A percentile compares a stretch with the other conserved stretches of the same genome.
Conservation (phyloP, 2,797 vertebrate genomes). For the Benthosema pterotum region DNA sequence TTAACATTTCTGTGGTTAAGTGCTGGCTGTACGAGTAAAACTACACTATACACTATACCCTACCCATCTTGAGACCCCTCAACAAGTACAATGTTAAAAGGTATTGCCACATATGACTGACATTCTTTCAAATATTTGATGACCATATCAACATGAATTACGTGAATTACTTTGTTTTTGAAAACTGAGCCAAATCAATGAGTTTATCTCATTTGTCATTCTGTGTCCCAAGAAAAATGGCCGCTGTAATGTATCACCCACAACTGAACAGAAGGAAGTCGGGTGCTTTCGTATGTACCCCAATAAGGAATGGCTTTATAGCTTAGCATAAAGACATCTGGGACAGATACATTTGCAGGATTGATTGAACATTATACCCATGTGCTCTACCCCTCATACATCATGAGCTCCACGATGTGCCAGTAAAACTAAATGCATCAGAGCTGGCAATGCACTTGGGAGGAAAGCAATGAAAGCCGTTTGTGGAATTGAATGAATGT, state of each 20-base stretch:
- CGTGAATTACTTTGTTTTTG: no score
- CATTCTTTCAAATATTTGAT: no score
- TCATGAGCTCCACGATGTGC: neutral
- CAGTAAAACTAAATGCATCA: neutral
- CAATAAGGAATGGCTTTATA: neutral
- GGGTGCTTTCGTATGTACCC: neutral
- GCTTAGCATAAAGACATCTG: neutral
- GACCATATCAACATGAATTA: no score
- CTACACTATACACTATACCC: no score
- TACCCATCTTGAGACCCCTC: no score
- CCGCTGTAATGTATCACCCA: neutral
- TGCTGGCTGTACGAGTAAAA: no score
- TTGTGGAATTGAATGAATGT: neutral
- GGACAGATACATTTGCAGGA: neutral
- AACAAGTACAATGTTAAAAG: no score
- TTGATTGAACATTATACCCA: conserved; percentile 3
- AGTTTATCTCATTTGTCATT: no score
- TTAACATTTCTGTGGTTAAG: no score
- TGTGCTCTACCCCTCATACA: neutral
- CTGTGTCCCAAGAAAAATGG: no score
- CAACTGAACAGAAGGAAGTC: neutral
- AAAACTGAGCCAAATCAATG: no score
- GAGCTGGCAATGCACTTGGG: neutral
- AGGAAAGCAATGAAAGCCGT: neutral
- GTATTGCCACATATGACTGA: no score